Evolutionary conservation across 1,140 invertebrate species (phyloP), one percentile per base, ranked within the genome.

Genomic region (Teleopsis dalmanni): DNA sequence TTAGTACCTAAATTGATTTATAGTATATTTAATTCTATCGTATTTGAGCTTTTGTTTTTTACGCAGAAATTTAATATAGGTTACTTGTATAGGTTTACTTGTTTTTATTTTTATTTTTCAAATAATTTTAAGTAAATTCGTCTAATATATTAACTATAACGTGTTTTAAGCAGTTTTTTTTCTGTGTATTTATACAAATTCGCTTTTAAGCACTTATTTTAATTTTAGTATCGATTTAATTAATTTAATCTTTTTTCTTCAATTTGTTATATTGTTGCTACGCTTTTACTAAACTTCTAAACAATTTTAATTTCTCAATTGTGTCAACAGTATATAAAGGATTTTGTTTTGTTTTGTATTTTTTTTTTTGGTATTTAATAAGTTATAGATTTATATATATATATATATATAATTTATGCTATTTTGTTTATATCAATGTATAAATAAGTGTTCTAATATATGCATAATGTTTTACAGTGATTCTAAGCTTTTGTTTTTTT

Each of bases 131-230:
- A 27, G 36, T 47, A 47, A 47, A 47, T 47, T 47, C 45, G 45
- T 47, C 45, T 47, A 47, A 47, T 47, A 37, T 31, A 21, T 47
- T 23, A 36, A 36, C 45, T 47, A 26, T 23, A 47, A 36, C 33
- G 35, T 37, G 21, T 37, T 16, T 19, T 29, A 31, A 11, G n/a
- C 29, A 3, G 27, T 29, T 43, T 43, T 19, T 29, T 40, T 40
- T 13, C 4, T 4, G 19, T 19, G 14, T 44, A 16, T 33, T 33
- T 27, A 25, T 23, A n/a, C n/a, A n/a, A n/a, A n/a, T 5, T 3
- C 5, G 9, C 14, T 4, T 27, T 22, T 42, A 16, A 25, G 14
- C 11, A 8, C 27, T 8, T 29, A 29, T 29, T 29, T 29, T 29
- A 2, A 16, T 5, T 16, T 37, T 37, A 16, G 10, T 37, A 19